Evolutionary conservation across 2,888 invertebrate species (phyloP), one percentile per base, ranked within the genome.

Genomic region (Dromius quadrimaculatus): DNA sequence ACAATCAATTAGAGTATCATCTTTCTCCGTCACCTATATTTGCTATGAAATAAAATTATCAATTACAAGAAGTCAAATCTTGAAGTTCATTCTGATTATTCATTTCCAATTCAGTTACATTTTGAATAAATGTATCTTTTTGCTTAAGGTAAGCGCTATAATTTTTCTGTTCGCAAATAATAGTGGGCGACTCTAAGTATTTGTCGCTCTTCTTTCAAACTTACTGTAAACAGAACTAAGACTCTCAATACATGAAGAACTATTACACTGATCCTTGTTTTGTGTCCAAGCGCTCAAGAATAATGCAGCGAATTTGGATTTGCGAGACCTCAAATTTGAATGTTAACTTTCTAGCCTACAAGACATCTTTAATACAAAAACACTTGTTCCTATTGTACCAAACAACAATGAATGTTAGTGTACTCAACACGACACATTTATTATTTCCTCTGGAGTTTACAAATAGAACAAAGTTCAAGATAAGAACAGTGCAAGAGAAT

Each of bases 261-360:
- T 23, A 47, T 47, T 47, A 47, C 47, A 4, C 5, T 47, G 23
- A 47, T 47, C 47, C 15, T 11, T 28, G 28, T 11, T 41, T 15
- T 15, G 41, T 41, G 15, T 41, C 47, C 8, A 20, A 8, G 19
- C n/a, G n/a, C n/a, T 45, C 15, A n/a, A 11, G 36, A 36, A 36
- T 36, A 36, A 36, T n/a, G n/a, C n/a, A 36, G 23, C 47, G 47
- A 20, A 45, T 13, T 23, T 47, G 47, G 47, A 47, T 47, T 47
- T 47, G 11, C 47, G 47, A n/a, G 47, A n/a, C n/a, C 22, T 47
- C 47, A 47, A 15, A 47, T 47, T 23, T 19, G 11, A 23, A 47
- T 47, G 47, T 47, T 47, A 20, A 47, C 47, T 47, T 15, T n/a
- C 47, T 20, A 11, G 47, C 47, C 22, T 47, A 47, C 47, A 47